Base-by-base conservation (phyloP, 2,113 vertebrate species). In the Narcine bancroftii region DNA sequence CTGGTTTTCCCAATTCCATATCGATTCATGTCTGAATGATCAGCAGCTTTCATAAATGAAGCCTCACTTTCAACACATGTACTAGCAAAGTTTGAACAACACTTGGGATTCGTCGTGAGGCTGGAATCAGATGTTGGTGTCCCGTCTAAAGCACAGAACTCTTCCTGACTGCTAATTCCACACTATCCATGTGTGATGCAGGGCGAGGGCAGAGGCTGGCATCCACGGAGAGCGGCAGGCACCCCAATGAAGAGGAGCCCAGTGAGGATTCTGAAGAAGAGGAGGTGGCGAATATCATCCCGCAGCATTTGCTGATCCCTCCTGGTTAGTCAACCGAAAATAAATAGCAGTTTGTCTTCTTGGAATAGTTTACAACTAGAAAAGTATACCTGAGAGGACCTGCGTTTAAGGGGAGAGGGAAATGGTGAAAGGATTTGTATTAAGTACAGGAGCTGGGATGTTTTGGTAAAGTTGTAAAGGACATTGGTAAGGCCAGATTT, bases 181-280 rank as follows among this genome's bases (percentile, higher is more conserved):
- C 4, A 9, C 21, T 69, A 42, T 65, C 42, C 19, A 66, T 93
- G 93, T 19, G 45, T 4, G 77, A 24, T 56, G 87, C 93, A 97
- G 96, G 96, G 1, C 95, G 94, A 56, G 96, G 96, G 45, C 95
- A 96, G 75, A 95, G 94, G 93, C 79, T 97, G 94, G 95, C 39
- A 3, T 39, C 89, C 4, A 42, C 63, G 26, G 89, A 29, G 33
- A n/a, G 9, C 50, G 60, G 33, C n/a, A 7, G 5, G 33, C 6
- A 21, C 15, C 0, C 6, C 39, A 13, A 26, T 6, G 89, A 91
- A 6, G 89, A 36, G 4, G 3, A 11, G 36, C 9, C 36, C 26
- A 17, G 39, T 29, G 60, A 11, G 7, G 65, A 65, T 24, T 5
- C 9, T 1, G 6, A 5, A 39, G 56, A 89, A 65, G 56, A 26